Base-by-base conservation (phyloP, 2,797 vertebrate species). In the Pelobates cultripes region DNA sequence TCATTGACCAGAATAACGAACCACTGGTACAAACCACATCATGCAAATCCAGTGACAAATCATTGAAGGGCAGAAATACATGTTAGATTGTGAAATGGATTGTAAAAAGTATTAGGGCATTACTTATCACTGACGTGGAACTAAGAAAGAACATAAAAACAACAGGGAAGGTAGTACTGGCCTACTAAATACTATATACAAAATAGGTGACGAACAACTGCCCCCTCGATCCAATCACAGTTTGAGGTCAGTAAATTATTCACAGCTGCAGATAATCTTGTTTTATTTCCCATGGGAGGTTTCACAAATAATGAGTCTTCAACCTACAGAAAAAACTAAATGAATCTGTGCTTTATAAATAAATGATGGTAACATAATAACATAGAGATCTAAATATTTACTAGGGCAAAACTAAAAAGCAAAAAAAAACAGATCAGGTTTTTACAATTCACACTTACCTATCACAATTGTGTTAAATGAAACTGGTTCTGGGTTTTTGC, bases 381-480 rank as follows among this genome's bases (percentile, higher is more conserved):
- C 10, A 10, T 51, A 28, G 28, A 28, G 28, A 51, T 51, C 10
- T 57, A 57, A 57, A 57, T 7, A 57, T 7, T 15, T 14, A 57
- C 55, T 4, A 14, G 8, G 9, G 9, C 14, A 9, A 15, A 9
- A 57, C 13, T 28, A 28, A 57, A 57, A 12, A 57, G 13, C 3
- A 57, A 12, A 12, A 12, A 5, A 51, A 51, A 51, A 6, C 9
- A 4, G 9, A 12, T 57, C 55, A 12, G 4, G 14, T 57, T 57
- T 28, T 57, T 57, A 4, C 55, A 57, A 9, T 57, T 57, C 10
- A 40, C 17, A 43, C 96, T 94, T 92, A 99, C 98, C 97, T 92
- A 98, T 97, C 80, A 97, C 90, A 84, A 98, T 97, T 86, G 97
- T 97, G 92, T 97, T 98, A 82, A 96, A 99, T 79, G 97, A 97